Percentiles rank a stretch among this genome's conserved stretches.
Evolutionary conservation across 2,797 vertebrate genomes (phyloP).

Genomic region (Acanthornis magna): DNA sequence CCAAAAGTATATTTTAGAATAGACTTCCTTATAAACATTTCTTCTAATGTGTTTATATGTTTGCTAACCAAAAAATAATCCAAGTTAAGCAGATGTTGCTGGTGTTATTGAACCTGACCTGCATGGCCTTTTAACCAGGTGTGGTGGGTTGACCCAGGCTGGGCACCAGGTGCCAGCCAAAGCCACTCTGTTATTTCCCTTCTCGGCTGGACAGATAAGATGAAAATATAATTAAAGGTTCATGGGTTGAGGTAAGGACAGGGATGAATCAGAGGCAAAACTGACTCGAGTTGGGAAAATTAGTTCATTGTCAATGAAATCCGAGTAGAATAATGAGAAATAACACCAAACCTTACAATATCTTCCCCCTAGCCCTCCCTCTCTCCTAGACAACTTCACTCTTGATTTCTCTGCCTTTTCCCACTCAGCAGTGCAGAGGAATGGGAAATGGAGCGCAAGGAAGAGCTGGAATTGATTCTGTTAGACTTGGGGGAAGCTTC

Average conservation of each 20-base stretch:
- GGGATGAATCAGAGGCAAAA: background rate
- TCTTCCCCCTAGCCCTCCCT: background rate
- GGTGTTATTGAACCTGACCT: background rate
- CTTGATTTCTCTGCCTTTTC: background rate
- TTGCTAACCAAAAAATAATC: background rate
- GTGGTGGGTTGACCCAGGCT: background rate
- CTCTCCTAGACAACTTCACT: background rate
- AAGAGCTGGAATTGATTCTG: background rate
- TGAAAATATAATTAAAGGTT: background rate
- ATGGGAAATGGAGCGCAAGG: too few relatives aligned
- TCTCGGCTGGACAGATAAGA: background rate
- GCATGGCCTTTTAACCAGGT: background rate
- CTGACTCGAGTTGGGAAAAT: background rate
- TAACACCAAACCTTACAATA: background rate
- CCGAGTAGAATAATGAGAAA: background rate
- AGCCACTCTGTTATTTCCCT: background rate
- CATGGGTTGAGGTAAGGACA: background rate
- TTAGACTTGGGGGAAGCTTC: background rate
- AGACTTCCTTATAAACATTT: background rate
- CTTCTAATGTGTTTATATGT: accelerated
- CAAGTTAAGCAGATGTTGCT: background rate
- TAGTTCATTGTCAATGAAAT: background rate
- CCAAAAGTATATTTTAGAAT: background rate
- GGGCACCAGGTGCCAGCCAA: background rate
- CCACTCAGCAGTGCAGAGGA: background rate